phyloP scores from a whole-genome alignment of 2,888 invertebrate genomes.

The Metacarcinus magister region DNA sequence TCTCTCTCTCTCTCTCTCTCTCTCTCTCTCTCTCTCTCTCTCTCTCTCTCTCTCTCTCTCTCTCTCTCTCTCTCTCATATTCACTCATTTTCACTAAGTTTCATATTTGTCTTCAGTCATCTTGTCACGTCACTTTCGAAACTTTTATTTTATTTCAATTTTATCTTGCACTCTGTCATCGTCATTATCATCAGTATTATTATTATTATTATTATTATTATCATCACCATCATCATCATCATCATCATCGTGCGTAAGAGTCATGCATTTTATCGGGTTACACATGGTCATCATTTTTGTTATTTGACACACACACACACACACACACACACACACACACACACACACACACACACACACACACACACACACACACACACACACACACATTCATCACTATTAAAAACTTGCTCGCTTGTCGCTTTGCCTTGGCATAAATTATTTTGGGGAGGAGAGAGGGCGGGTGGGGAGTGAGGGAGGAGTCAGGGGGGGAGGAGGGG shows the following conservation, averaged over 20 bases:
- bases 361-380: conserved; percentile 60
- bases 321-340: conserved; percentile 48
- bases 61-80: background rate
- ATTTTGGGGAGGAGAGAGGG: background rate
- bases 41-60: background rate
- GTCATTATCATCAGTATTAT: too few species aligned
- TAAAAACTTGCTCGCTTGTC: conserved; percentile 23
- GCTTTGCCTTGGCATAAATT: background rate
- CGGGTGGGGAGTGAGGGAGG: background rate
- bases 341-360: conserved; percentile 60
- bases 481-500: background rate
- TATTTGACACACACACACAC: background rate
- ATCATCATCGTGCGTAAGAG: too few species aligned
- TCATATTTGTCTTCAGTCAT: background rate
- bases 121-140: too few species aligned
- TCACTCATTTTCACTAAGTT: background rate
- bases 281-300: too few species aligned
- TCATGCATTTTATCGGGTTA: too few species aligned
- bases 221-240: too few species aligned
- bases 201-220: too few species aligned
- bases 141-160: too few species aligned
- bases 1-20: background rate
- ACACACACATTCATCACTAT: conserved; percentile 40
- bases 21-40: background rate
- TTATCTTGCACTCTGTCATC: too few species aligned